phyloP scores from a whole-genome alignment of 2,113 vertebrate species.

The Sula dactylatra region DNA sequence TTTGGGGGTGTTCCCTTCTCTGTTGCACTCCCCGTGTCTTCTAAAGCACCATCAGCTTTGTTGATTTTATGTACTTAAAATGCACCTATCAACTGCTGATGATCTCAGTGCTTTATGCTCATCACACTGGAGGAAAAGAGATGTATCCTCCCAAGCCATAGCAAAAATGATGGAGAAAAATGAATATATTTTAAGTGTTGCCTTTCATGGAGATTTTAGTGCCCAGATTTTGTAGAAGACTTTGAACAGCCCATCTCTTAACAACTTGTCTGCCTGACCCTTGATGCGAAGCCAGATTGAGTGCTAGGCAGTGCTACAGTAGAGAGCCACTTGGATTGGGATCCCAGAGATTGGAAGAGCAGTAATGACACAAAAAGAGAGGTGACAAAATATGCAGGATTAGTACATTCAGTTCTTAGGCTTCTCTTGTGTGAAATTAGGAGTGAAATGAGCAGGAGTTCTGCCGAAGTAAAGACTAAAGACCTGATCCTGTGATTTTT shows the following conservation, averaged over 20 bases:
- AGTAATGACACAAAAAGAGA: slow-evolving; percentile 40
- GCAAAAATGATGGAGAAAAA: not conserved
- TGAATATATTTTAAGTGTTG: slow-evolving; percentile 33
- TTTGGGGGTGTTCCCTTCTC: not conserved
- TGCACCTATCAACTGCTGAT: not conserved
- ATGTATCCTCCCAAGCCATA: not conserved
- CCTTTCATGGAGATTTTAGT: slow-evolving; percentile 28
- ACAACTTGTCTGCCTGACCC: slow-evolving; percentile 58
- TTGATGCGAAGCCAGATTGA: slow-evolving; percentile 61
- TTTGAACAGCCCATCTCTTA: slow-evolving; percentile 53
- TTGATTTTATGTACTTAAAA: not conserved
- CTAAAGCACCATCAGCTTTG: not conserved
- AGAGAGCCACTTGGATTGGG: slow-evolving; percentile 43
- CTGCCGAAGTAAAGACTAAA: slow-evolving; percentile 15
- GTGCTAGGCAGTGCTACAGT: slow-evolving; percentile 45
- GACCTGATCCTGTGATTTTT: slow-evolving; percentile 37
- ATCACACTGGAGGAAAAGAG: not conserved
- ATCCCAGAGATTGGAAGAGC: slow-evolving; percentile 49
- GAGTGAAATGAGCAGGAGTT: slow-evolving; percentile 48
- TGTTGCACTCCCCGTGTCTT: not conserved
- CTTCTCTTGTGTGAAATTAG: slow-evolving; percentile 57
- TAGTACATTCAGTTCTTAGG: slow-evolving; percentile 58
- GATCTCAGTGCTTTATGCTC: not conserved
- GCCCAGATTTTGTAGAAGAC: slow-evolving; percentile 45
- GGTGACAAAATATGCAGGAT: slow-evolving; percentile 64